These are phyloP conservation scores for Drosophila kurseongensis DNA, from an alignment of 1,140 invertebrate species.

Conservation along the genomic window DNA sequence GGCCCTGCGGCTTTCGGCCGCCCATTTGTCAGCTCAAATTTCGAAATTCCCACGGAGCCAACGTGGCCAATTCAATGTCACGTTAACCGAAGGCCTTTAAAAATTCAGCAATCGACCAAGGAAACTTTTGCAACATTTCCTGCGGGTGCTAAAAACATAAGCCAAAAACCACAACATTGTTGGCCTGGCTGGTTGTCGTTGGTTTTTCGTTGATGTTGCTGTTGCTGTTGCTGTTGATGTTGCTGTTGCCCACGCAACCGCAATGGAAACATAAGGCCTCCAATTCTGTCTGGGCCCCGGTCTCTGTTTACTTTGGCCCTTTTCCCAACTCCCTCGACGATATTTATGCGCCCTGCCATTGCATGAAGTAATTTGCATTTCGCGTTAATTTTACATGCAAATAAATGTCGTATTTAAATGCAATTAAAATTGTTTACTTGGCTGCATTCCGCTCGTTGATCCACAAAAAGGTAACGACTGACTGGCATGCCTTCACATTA, in stretches of 20 bases:
- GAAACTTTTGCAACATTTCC: conserved; percentile 26
- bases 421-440: conserved; percentile 84
- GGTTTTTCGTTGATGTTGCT: conserved; percentile 1
- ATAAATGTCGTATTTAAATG: conserved; percentile 84
- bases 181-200: conserved; percentile 22
- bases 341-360: conserved; percentile 49
- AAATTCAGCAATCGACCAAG: conserved; percentile 3
- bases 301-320: conserved; percentile 15
- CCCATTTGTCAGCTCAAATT: conserved; percentile 30
- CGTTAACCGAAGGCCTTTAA: conserved; percentile 35
- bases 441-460: conserved; percentile 56
- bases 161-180: conserved; percentile 48
- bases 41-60: conserved; percentile 32
- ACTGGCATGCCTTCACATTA: conserved; percentile 52
- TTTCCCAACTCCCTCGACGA: neutral
- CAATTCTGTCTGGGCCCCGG: conserved; percentile 20
- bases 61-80: conserved; percentile 46
- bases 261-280: conserved; percentile 58
- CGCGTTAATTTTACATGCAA: conserved; percentile 84
- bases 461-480: conserved; percentile 14
- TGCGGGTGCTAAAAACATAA: conserved; percentile 47
- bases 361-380: conserved; percentile 75
- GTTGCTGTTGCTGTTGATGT: conserved; percentile 6
- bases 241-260: conserved; percentile 63
- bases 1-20: conserved; percentile 20